Evolutionary conservation across 2,888 invertebrate genomes (phyloP).

Genomic region (Thumatha senex): DNA sequence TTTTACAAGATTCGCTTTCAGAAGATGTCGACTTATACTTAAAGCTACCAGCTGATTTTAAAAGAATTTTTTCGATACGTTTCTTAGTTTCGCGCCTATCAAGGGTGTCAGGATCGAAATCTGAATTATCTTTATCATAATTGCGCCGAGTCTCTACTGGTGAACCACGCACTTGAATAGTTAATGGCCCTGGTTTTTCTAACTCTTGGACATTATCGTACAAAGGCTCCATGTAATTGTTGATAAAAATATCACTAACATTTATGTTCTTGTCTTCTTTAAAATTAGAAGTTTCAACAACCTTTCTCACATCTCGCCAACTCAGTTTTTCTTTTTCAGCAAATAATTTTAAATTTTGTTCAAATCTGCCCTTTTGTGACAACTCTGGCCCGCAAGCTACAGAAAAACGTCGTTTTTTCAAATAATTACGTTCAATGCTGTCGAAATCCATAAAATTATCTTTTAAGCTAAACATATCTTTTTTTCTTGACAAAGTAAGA

Average conservation of each 20-base stretch:
- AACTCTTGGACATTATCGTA: conserved; percentile 70
- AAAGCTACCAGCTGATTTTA: conserved; percentile 89
- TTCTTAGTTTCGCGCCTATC: conserved; percentile 83
- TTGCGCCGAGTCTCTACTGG: conserved; percentile 87
- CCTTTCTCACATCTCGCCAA: conserved; percentile 69
- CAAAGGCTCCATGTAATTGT: conserved; percentile 74
- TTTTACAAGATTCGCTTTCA: conserved; percentile 49
- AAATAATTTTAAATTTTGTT: conserved; percentile 45
- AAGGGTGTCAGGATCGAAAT: conserved; percentile 93
- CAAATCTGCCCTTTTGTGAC: conserved; percentile 56
- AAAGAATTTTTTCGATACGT: conserved; percentile 77
- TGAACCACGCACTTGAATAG: conserved; percentile 91
- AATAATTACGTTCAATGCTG: conserved; percentile 62
- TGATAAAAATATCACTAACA: conserved; percentile 88
- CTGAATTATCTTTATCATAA: conserved; percentile 88
- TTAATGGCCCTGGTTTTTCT: conserved; percentile 88
- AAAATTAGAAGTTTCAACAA: conserved; percentile 42
- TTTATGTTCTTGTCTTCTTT: conserved; percentile 64
- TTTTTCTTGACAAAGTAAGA: conserved; percentile 50
- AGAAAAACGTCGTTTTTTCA: conserved; percentile 67
- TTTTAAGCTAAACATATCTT: conserved; percentile 44
- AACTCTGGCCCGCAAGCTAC: conserved; percentile 73
- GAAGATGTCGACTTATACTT: conserved; percentile 77
- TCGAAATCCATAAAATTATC: conserved; percentile 62
- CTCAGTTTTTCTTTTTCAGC: conserved; percentile 62